These are phyloP conservation scores for Noturus placidus DNA, from an alignment of 2,113 vertebrate species.

Conservation along the genomic window DNA sequence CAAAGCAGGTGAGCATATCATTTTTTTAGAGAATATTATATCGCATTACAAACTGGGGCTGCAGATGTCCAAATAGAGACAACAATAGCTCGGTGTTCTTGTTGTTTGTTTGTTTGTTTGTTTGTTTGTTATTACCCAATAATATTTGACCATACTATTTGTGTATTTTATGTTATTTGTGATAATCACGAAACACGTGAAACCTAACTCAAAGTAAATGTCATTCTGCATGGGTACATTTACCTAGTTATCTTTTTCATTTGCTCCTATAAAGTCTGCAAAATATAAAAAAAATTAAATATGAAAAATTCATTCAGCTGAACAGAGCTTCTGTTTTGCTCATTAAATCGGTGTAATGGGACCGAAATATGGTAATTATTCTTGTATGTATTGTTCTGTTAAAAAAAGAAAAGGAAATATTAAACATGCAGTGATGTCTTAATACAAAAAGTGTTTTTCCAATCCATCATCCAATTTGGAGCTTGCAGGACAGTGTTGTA, in stretches of 20 bases:
- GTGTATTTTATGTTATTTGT: not conserved
- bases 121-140: too few species aligned
- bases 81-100: not conserved
- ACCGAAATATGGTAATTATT: not conserved
- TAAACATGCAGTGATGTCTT: conserved; percentile 2
- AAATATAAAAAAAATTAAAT: too few species aligned
- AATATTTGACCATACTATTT: not conserved
- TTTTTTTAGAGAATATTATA: not conserved
- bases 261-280: not conserved
- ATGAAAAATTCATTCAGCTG: not conserved
- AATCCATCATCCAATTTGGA: conserved; percentile 11
- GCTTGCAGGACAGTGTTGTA: not conserved
- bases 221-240: not conserved
- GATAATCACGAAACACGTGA: not conserved
- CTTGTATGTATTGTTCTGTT: not conserved
- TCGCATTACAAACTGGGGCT: not conserved
- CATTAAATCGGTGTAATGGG: not conserved
- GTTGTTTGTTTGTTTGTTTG: too few species aligned
- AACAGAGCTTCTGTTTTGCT: not conserved
- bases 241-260: not conserved
- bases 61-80: not conserved
- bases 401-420: conserved; percentile 14
- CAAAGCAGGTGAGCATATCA: not conserved
- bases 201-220: not conserved
- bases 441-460: conserved; percentile 8